These are phyloP conservation scores for Cliona cf. orientalis DNA, from an alignment of 37 sponge, comb jelly and placozoan species.

Conservation along the genomic window DNA sequence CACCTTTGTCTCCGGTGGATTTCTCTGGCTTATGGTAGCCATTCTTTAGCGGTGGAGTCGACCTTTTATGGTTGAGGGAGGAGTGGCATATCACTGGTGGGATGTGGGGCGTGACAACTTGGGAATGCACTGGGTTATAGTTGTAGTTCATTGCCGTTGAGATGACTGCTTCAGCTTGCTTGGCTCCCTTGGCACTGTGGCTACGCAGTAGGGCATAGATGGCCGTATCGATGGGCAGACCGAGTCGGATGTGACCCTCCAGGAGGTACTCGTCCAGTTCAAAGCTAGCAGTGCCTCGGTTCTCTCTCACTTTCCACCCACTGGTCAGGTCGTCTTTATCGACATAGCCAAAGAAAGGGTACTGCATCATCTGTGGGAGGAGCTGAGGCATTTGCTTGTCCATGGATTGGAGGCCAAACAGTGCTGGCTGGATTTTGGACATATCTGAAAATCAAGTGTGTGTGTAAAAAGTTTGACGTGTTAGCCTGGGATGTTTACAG, in stretches of 20 bases:
- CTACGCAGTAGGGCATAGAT: slow-evolving; percentile 52
- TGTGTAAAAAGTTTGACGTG: no score
- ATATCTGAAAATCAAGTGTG: slow-evolving; percentile 45
- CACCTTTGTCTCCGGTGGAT: no score
- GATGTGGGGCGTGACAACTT: not conserved
- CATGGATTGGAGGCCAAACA: slow-evolving; percentile 52
- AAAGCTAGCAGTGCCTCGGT: not conserved
- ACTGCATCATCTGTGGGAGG: slow-evolving; percentile 43
- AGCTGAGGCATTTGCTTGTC: slow-evolving; percentile 39
- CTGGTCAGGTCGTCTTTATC: not conserved
- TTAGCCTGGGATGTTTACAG: no score
- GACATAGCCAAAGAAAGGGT: slow-evolving; percentile 17
- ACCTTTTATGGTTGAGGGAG: not conserved
- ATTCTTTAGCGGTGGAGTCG: not conserved
- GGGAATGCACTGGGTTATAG: slow-evolving; percentile 7
- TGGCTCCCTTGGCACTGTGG: slow-evolving; percentile 54
- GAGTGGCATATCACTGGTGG: slow-evolving; percentile 29
- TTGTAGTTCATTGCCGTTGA: not conserved
- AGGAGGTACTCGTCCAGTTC: slow-evolving; percentile 22
- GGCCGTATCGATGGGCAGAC: slow-evolving; percentile 49
- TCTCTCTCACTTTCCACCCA: slow-evolving; percentile 19
- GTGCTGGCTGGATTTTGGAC: slow-evolving; percentile 43
- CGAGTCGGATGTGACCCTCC: slow-evolving; percentile 44
- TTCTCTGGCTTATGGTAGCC: not conserved
- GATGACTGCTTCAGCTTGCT: slow-evolving; percentile 65